Evolutionary conservation across 2,797 vertebrate species (phyloP), one percentile per base, ranked within the genome.

Genomic region (Toxotes lorentzi): DNA sequence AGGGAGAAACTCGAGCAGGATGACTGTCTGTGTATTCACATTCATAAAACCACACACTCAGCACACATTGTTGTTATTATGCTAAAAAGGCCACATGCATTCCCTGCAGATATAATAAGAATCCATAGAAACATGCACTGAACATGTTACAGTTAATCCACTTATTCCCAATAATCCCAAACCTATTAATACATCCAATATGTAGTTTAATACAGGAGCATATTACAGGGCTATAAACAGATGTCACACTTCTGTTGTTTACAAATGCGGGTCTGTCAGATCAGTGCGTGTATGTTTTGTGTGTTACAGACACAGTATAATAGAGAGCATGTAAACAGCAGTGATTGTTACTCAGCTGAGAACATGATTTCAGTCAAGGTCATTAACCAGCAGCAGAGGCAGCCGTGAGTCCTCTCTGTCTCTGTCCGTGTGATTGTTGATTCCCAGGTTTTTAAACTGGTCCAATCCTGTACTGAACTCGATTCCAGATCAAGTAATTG

Each of bases 1-100:
- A 83, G 80, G 68, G 79, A 72, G 69, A 79, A 79, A 83, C 61
- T 43, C 0, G 12, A 68, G 64, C 56, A 61, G 68, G 24, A 51
- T 35, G 40, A 69, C 34, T 63, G 41, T n/a, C 13, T 77, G 64
- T 47, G 23, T 11, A 16, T 76, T 78, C 40, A 47, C 45, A 10
- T 38, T 34, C n/a, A 53, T 13, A 48, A 23, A 63, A 32, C 27
- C 34, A 30, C 17, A 65, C 38, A 57, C 24, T 63, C 9, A 61
- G 5, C 40, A 63, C 74, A 70, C 11, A 14, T 32, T 40, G 11
- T 56, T 56, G 7, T 50, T 60, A 62, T 19, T 63, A 69, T 63
- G 57, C 30, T 38, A 57, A 61, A 62, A 27, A 60, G n/a, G 47
- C 19, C 14, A 34, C 45, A 34, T 32, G 7, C 1, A 13, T 16